Evolutionary conservation across 2,113 vertebrate genomes (phyloP), one percentile per base, ranked within the genome.

Genomic region (Psilopogon haemacephalus): DNA sequence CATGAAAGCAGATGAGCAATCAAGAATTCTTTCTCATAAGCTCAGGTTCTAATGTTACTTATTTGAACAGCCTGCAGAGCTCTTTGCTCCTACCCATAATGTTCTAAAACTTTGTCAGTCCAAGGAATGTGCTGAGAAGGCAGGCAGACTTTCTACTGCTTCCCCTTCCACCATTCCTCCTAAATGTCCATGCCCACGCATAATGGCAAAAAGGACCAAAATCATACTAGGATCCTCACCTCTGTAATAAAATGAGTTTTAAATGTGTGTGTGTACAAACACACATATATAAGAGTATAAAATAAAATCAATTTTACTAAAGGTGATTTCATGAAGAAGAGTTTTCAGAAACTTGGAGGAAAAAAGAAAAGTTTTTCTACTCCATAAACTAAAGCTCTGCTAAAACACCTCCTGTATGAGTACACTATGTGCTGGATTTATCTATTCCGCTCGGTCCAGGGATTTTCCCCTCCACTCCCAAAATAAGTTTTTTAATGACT

Each of bases 91-190:
- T 83, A 86, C 68, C 92, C 83, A 37, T 42, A 27, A 27, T 0
- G 1, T 59, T 58, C 67, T 23, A 94, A 69, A 91, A 48, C 82
- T 71, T 54, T 89, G 86, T 77, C 88, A 94, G 64, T 55, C 71
- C 46, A 27, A 77, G 63, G 76, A 88, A 94, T 88, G 93, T 38
- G 88, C 93, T 84, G 88, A 86, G 84, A 67, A 86, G 46, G 90
- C 79, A 94, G 54, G 44, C 23, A 63, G 30, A 46, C 50, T 76
- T 89, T 82, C 87, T 50, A 68, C 87, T 70, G 55, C 71, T 79
- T 85, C 68, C 71, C 59, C 82, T 93, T 93, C 44, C 89, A 63
- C 28, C 7, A 1, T 8, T 82, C 26, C 89, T 79, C 67, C 55
- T 7, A 69, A 8, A 42, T 5, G 30, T 6, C 84, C 38, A 16